These are phyloP conservation scores for Enteromius radiatus DNA, from an alignment of 2,797 vertebrate species.

Conservation along the genomic window DNA sequence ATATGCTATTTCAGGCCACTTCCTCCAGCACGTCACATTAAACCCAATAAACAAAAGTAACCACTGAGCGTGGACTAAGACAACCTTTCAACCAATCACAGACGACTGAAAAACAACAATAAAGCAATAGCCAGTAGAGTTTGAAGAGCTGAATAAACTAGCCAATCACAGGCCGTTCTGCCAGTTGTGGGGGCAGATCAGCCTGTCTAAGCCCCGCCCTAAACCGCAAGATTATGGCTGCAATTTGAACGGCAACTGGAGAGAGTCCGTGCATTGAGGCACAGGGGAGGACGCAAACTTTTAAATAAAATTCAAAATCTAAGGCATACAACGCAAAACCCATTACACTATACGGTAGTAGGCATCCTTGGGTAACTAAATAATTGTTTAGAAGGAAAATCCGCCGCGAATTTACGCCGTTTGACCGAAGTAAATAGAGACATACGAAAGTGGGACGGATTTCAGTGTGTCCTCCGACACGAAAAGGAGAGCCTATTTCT, in stretches of 20 bases:
- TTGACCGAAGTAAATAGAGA: constrained; percentile 60
- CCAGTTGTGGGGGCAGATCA: constrained; percentile 64
- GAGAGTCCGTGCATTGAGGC: constrained; percentile 60
- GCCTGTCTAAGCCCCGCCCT: constrained; percentile 62
- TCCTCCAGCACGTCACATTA: constrained; percentile 33
- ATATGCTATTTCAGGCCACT: constrained; percentile 53
- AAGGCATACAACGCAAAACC: constrained; percentile 29
- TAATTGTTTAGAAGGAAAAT: background rate
- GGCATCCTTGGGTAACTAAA: constrained; percentile 50
- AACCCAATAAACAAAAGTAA: constrained; percentile 29
- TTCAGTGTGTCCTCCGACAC: constrained; percentile 56
- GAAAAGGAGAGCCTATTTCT: constrained; percentile 65
- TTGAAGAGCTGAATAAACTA: rapidly evolving
- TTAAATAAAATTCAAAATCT: constrained; percentile 60
- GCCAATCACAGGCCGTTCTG: constrained; percentile 62
- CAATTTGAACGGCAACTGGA: constrained; percentile 67
- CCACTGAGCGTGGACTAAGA: constrained; percentile 32
- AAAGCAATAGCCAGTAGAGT: constrained; percentile 54
- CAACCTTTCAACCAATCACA: constrained; percentile 60
- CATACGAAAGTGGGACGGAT: constrained; percentile 69
- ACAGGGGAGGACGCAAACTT: constrained; percentile 68
- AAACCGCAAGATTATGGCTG: constrained; percentile 81
- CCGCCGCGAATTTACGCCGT: constrained; percentile 8
- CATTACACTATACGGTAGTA: constrained; percentile 29
- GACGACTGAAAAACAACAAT: background rate